Conservation (phyloP, 2,113 vertebrate species). For the Tiliqua scincoides region DNA sequence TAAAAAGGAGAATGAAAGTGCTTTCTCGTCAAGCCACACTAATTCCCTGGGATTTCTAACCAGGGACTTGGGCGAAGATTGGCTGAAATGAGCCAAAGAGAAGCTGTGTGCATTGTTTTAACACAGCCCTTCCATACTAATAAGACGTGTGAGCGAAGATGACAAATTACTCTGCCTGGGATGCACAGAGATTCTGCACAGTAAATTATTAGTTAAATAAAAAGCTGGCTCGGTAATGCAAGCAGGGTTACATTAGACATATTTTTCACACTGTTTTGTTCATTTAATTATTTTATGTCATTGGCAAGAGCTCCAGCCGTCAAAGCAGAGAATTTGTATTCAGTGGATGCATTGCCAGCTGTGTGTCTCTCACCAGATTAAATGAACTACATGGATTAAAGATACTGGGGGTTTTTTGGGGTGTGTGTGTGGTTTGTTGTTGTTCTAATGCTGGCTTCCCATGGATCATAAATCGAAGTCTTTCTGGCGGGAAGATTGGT, state of each 20-base stretch:
- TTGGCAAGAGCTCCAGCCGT: not conserved
- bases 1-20: not conserved
- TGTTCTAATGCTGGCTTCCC: not conserved
- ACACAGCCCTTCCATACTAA: slow-evolving; percentile 11
- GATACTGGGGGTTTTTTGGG: not conserved
- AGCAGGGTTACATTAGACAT: slow-evolving; percentile 7
- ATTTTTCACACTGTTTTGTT: slow-evolving; percentile 31
- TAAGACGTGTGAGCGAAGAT: slow-evolving; percentile 18
- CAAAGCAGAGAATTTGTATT: slow-evolving; percentile 20
- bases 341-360: not conserved
- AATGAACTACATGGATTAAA: slow-evolving; percentile 13
- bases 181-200: slow-evolving; percentile 3
- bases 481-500: not conserved
- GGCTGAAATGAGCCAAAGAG: slow-evolving; percentile 7
- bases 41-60: not conserved
- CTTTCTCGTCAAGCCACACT: not conserved
- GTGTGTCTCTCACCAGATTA: not conserved
- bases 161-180: slow-evolving; percentile 31
- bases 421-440: not conserved
- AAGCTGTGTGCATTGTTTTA: not conserved
- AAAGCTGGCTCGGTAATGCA: slow-evolving; percentile 12
- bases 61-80: not conserved
- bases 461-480: not conserved
- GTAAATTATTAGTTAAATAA: slow-evolving; percentile 37
- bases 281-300: slow-evolving; percentile 38